These are phyloP conservation scores for Urophycis tenuis DNA, from an alignment of 2,797 vertebrate species.

Conservation along the genomic window DNA sequence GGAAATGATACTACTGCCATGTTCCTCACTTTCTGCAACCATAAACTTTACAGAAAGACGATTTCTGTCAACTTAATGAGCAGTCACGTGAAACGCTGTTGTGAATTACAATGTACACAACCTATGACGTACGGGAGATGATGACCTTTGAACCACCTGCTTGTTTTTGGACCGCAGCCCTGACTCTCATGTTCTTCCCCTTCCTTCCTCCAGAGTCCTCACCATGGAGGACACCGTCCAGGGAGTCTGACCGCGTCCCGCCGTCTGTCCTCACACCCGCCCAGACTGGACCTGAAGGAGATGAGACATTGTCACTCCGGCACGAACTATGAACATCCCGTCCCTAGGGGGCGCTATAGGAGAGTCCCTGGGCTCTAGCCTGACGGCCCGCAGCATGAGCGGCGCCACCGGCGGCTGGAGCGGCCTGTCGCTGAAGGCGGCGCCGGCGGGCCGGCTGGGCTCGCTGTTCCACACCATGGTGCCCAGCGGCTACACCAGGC, in stretches of 20 bases:
- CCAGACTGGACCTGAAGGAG: conserved; percentile 38
- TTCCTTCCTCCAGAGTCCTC: background rate
- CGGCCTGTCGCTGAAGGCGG: conserved; percentile 69
- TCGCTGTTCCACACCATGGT: conserved; percentile 87
- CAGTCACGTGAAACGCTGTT: too few species aligned
- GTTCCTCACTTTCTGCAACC: too few species aligned
- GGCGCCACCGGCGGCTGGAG: conserved; percentile 69
- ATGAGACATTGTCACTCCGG: conserved; percentile 46
- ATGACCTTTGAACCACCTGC: too few species aligned
- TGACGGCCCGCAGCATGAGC: conserved; percentile 56
- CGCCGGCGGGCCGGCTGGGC: conserved; percentile 75
- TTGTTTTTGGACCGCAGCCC: too few species aligned
- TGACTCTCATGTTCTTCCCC: background rate
- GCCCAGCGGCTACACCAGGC: conserved; percentile 83
- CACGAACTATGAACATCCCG: conserved; percentile 67
- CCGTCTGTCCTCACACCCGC: background rate
- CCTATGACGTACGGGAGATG: background rate
- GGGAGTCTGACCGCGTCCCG: background rate
- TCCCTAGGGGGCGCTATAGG: conserved; percentile 61
- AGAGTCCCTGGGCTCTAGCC: conserved; percentile 68
- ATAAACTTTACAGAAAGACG: too few species aligned
- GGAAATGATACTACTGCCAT: too few species aligned
- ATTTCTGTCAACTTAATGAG: too few species aligned
- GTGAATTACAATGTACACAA: background rate
- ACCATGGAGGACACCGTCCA: background rate